phyloP scores from a whole-genome alignment of 2,888 invertebrate species.

The Hirtodrosophila histrioides region DNA sequence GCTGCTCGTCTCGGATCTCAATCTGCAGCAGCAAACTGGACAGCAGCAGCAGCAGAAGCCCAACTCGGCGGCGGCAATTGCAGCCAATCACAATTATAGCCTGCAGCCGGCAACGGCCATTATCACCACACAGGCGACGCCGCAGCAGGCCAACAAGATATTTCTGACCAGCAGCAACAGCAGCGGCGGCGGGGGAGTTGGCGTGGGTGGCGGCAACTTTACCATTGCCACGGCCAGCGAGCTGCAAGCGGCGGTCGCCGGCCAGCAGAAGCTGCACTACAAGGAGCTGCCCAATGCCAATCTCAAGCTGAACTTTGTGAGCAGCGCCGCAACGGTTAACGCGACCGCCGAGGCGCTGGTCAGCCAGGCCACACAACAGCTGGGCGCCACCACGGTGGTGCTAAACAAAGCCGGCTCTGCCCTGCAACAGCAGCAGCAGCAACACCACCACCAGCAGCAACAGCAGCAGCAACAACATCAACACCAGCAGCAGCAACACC shows the following conservation, averaged over 20 bases:
- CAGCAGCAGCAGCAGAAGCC: conserved; percentile 75
- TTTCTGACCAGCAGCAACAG: conserved; percentile 81
- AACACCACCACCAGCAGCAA: conserved; percentile 65
- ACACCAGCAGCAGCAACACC: conserved; percentile 68
- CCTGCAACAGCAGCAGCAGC: conserved; percentile 13
- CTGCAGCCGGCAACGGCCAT: conserved; percentile 83
- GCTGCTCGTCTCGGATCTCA: conserved; percentile 82
- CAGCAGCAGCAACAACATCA: conserved; percentile 66
- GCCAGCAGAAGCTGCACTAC: conserved; percentile 82
- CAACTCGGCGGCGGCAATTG: conserved; percentile 82
- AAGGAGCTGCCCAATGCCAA: conserved; percentile 82
- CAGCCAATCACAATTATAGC: conserved; percentile 84
- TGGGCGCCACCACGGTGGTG: conserved; percentile 73
- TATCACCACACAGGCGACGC: conserved; percentile 79
- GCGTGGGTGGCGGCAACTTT: conserved; percentile 66
- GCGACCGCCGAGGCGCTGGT: conserved; percentile 58
- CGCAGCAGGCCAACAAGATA: conserved; percentile 82
- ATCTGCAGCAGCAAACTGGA: conserved; percentile 64
- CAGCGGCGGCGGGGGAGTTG: conserved; percentile 60
- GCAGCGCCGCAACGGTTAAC: conserved; percentile 54
- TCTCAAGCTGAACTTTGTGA: conserved; percentile 83
- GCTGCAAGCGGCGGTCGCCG: conserved; percentile 68
- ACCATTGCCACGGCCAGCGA: conserved; percentile 82
- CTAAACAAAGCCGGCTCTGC: conserved; percentile 68
- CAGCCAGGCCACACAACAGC: conserved; percentile 62